Conservation (phyloP, 2,888 invertebrate species). For the Xestia sexstrigata region DNA sequence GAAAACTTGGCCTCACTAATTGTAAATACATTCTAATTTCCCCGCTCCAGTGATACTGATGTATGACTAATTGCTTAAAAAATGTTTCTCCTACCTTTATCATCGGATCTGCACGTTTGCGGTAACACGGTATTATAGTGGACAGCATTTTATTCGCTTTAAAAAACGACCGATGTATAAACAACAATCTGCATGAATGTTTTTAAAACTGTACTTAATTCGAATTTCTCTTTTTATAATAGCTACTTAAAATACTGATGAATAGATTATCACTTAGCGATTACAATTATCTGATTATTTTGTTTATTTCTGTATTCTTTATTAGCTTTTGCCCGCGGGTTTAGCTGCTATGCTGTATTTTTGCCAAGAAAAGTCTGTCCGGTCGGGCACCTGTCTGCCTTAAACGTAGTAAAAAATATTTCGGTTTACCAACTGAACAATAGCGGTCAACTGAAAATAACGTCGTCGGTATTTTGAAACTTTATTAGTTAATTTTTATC, state of each 20-base stretch:
- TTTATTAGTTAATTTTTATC: not conserved
- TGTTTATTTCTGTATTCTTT: slow-evolving; percentile 12
- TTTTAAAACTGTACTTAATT: not conserved
- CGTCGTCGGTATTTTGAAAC: not conserved
- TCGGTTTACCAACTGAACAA: not conserved
- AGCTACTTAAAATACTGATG: not conserved
- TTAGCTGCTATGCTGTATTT: not conserved
- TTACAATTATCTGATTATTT: slow-evolving; percentile 12
- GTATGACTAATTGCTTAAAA: slow-evolving; percentile 20
- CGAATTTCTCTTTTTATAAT: slow-evolving; percentile 31
- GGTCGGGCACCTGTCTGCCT: not conserved
- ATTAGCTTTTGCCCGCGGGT: slow-evolving; percentile 7
- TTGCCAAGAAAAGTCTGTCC: not conserved
- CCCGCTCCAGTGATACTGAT: slow-evolving; percentile 7
- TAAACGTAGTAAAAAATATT: not conserved
- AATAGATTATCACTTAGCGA: slow-evolving; percentile 27
- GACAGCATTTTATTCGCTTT: slow-evolving; percentile 27
- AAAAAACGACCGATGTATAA: slow-evolving; percentile 24
- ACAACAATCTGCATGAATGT: slow-evolving; percentile 18
- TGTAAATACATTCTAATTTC: not conserved
- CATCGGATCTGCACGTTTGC: slow-evolving; percentile 23
- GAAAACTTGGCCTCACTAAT: not conserved
- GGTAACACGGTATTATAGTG: slow-evolving; percentile 31
- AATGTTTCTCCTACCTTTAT: slow-evolving; percentile 29
- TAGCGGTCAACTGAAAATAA: not conserved